Percentiles rank a stretch among this genome's conserved stretches.
Conservation (phyloP, 2,797 vertebrate genomes). For the Lycodopsis pacificus region DNA sequence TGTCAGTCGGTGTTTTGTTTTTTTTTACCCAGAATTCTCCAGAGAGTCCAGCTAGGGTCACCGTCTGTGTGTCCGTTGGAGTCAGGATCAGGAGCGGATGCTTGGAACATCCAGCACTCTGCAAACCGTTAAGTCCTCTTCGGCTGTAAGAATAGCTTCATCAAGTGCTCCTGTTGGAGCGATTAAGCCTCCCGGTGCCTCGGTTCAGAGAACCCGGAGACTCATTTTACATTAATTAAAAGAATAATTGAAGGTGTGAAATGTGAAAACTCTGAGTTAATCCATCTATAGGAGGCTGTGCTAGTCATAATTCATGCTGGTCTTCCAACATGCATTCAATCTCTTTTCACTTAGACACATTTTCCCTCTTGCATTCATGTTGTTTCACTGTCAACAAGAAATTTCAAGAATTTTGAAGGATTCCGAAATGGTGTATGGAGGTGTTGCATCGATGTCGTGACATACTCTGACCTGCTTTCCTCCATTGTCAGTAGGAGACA, state of each 20-base stretch:
- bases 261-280: slow-evolving; percentile 9
- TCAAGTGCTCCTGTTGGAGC: background rate
- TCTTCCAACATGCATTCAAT: background rate
- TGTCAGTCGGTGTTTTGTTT: slow-evolving; percentile 3
- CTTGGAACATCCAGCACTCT: background rate
- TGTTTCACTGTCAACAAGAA: background rate
- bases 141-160: slow-evolving; percentile 2
- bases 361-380: background rate
- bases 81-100: slow-evolving; percentile 4
- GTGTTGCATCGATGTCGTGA: background rate
- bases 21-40: slow-evolving; percentile 39
- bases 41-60: slow-evolving; percentile 36
- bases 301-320: background rate
- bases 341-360: background rate
- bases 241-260: no score
- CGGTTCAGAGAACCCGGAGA: slow-evolving; percentile 22
- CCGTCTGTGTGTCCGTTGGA: slow-evolving; percentile 17
- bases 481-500: background rate
- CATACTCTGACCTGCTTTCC: background rate
- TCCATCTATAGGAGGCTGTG: background rate
- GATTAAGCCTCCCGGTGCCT: background rate
- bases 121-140: background rate
- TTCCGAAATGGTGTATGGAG: background rate
- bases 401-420: background rate
- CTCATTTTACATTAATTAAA: slow-evolving; percentile 42